Evolutionary conservation across 2,113 vertebrate genomes (phyloP), one percentile per base, ranked within the genome.

Genomic region (Cynoglossus semilaevis): DNA sequence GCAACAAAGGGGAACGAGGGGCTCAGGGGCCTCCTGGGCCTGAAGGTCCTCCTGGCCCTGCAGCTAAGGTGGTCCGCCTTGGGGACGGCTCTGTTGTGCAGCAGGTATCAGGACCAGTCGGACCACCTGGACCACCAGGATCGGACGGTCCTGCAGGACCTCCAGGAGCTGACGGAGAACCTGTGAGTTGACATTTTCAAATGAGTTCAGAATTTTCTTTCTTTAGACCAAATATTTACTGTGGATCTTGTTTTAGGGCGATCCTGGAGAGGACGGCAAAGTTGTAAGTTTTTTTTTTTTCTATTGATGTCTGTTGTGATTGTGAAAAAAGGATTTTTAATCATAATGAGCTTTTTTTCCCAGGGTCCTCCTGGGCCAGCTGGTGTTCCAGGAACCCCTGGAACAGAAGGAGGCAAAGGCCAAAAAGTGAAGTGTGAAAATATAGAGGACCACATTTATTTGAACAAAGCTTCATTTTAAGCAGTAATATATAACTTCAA

Each of bases 261-360:
- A 93, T 66, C 94, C 94, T 0, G 95, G 96, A 0, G 91, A 95
- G 74, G 92, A 97, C 0, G 94, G 94, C 8, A 95, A 90, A 76
- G 53, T 87, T 0, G 95, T 98, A 83, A 92, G 96, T 91, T 3
- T 40, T 13, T 48, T 44, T 50, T 11, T 10, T 61, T 62, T 41
- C 15, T 22, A 35, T 51, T 0, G 1, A 36, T 29, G 6, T 46
- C 0, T 1, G 29, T 35, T 46, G 1, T 35, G 44, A 37, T 36
- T 9, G 36, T 9, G 4, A 15, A 0, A 1, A 47, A 11, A 48
- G n/a, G 5, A 36, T 35, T n/a, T 37, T 4, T 5, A 13, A 7
- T 13, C 17, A 0, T 19, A 58, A 40, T 53, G 10, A 1, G 52
- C 14, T 13, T n/a, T 7, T 67, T 36, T 36, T 38, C 6, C 7